phyloP scores from a whole-genome alignment of 2,888 invertebrate species.

The Drosophila anceps region DNA sequence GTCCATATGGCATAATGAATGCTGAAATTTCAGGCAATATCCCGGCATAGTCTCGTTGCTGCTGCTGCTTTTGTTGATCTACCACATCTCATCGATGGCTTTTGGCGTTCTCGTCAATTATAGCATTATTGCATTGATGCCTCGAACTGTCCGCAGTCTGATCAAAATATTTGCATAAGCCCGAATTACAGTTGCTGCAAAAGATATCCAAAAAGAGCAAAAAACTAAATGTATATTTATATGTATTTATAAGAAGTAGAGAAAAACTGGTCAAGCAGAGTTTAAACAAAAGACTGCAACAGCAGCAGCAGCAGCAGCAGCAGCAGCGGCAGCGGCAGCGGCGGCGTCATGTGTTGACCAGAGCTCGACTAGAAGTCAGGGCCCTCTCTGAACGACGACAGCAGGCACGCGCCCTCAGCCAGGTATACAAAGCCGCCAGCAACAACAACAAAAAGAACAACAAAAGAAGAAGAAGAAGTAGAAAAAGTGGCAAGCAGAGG shows the following conservation, averaged over 20 bases:
- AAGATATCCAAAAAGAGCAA: slow-evolving; percentile 4
- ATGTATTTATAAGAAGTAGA: slow-evolving; percentile 7
- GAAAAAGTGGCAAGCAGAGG: slow-evolving; percentile 30
- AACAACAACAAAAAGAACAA: slow-evolving; percentile 23
- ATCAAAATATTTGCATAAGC: slow-evolving; percentile 78
- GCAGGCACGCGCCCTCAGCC: slow-evolving; percentile 82
- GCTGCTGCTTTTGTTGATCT: background rate
- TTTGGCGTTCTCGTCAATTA: slow-evolving; percentile 46
- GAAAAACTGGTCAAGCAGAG: slow-evolving; percentile 32
- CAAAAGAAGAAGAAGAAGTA: slow-evolving; percentile 30
- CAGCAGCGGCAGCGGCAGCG: slow-evolving; percentile 29
- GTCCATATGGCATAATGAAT: slow-evolving; percentile 11
- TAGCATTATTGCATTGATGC: slow-evolving; percentile 43
- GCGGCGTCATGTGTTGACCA: slow-evolving; percentile 69
- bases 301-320: slow-evolving; percentile 30
- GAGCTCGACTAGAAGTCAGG: slow-evolving; percentile 29
- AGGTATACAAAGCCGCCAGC: slow-evolving; percentile 56
- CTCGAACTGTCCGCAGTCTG: slow-evolving; percentile 42
- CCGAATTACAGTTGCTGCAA: slow-evolving; percentile 67
- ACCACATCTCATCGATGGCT: slow-evolving; percentile 40
- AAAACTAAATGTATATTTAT: slow-evolving; percentile 1
- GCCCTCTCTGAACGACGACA: slow-evolving; percentile 74
- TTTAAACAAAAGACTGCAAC: slow-evolving; percentile 28
- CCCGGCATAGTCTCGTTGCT: background rate
- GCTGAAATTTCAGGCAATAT: background rate